Percentiles rank a stretch among this genome's conserved stretches.
Conservation (phyloP, 2,113 vertebrate genomes). For the Rhadina sibilatrix region DNA sequence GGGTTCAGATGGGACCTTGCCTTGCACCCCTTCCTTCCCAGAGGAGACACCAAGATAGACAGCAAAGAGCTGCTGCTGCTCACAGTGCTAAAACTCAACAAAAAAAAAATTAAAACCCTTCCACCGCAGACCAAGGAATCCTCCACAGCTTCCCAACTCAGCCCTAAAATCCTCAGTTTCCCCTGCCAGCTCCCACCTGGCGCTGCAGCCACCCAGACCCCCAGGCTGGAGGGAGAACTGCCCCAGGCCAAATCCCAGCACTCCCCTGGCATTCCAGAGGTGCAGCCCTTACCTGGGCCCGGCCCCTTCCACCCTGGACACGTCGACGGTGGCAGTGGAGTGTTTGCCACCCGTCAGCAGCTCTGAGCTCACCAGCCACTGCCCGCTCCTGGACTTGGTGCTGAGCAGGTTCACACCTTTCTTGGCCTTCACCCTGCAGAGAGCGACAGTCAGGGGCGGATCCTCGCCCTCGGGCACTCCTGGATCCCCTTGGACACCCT, state of each 20-base stretch:
- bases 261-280: neutral
- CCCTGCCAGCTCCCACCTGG: accelerated
- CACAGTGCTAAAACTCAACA: neutral
- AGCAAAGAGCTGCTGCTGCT: neutral
- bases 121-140: neutral
- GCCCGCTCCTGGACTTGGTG: conserved; percentile 84
- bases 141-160: accelerated
- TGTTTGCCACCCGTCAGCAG: conserved; percentile 92
- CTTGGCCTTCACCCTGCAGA: conserved; percentile 94
- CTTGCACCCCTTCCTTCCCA: neutral
- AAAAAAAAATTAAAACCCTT: neutral
- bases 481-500: too few species aligned
- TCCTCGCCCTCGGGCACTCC: accelerated
- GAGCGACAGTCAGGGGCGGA: neutral
- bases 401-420: conserved; percentile 94
- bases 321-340: conserved; percentile 91
- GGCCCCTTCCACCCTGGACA: conserved; percentile 77
- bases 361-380: conserved; percentile 93
- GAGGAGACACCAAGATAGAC: neutral
- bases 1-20: neutral
- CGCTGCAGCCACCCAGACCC: neutral
- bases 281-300: conserved; percentile 72
- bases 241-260: neutral
- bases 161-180: neutral
- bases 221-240: accelerated